Evolutionary conservation across 1,140 invertebrate genomes (phyloP), one percentile per base, ranked within the genome.

Genomic region (Druon quercuslanigerum): DNA sequence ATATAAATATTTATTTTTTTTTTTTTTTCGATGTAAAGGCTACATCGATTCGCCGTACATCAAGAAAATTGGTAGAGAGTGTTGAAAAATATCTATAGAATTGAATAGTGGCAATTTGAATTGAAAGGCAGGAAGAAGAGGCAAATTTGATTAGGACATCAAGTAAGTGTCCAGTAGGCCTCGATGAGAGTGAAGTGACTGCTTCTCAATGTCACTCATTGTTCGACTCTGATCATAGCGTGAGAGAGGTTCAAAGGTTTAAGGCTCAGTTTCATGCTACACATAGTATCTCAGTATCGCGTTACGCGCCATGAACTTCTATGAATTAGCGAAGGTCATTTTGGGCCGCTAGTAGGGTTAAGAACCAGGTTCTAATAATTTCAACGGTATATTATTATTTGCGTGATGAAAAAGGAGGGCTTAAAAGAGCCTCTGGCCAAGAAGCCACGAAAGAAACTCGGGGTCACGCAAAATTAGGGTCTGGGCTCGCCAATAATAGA

Each of bases 291-390:
- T 8, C 40, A 11, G 40, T 46, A 46, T 46, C 20, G 17, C 54
- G 54, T 56, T 56, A 56, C 54, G 54, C 54, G 19, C 20, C 54
- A 56, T 56, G 54, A 17, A 56, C 54, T 56, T 56, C 54, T 56
- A 56, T 56, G 9, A 56, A 56, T 56, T 56, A 56, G 54, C 8
- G 17, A 56, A 56, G 54, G 54, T 56, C 54, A 56, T 56, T 56
- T 20, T n/a, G 17, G 17, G 17, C 54, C 20, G 54, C 54, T 12
- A 19, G 19, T 56, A 8, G 20, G 54, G 54, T 56, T 56, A 56
- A 56, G 54, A 56, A 56, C 54, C 54, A 56, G 54, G 17, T 56
- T 56, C 54, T 56, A 56, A 56, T 56, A 56, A 56, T 56, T 56
- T 56, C 20, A 56, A 56, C n/a, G 54, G 17, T 56, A 20, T 20